These are phyloP conservation scores for Chromis chromis DNA, from an alignment of 2,797 vertebrate genomes.

Conservation along the genomic window DNA sequence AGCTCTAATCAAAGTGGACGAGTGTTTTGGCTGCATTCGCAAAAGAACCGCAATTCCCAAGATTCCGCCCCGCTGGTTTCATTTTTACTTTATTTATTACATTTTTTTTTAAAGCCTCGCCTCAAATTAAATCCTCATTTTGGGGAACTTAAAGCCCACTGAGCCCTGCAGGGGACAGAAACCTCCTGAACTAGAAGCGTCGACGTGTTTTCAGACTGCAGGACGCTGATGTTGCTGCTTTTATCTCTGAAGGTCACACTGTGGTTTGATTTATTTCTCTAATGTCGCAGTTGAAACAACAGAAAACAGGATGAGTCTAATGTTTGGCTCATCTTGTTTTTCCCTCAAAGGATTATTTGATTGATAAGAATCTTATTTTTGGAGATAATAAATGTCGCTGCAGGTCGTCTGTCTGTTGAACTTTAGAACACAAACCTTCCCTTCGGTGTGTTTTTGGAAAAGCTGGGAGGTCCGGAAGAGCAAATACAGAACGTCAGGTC, in stretches of 20 bases:
- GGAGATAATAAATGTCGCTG: constrained; percentile 55
- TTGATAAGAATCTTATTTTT: constrained; percentile 53
- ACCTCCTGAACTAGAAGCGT: background rate
- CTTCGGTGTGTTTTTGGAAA: constrained; percentile 22
- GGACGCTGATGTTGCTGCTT: too few species aligned
- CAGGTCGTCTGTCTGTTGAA: constrained; percentile 33
- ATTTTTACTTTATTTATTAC: constrained; percentile 18
- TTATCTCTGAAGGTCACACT: constrained; percentile 20
- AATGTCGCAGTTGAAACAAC: constrained; percentile 28
- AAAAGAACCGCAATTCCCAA: constrained; percentile 62
- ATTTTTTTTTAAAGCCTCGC: constrained; percentile 35
- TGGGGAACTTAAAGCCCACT: constrained; percentile 20
- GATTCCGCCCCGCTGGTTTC: constrained; percentile 51
- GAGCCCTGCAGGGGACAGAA: background rate
- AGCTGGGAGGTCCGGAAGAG: constrained; percentile 38
- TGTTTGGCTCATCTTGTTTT: constrained; percentile 19
- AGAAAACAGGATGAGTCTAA: too few species aligned
- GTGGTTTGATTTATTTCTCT: background rate
- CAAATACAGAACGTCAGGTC: background rate
- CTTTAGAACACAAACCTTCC: constrained; percentile 18
- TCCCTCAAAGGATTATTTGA: constrained; percentile 21
- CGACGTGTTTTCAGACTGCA: too few species aligned
- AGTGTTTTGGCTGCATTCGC: constrained; percentile 64
- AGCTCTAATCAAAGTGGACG: constrained; percentile 75
- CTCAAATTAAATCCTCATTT: constrained; percentile 65